Conservation (phyloP, 2,888 invertebrate genomes). For the Xestia rhomboidea region DNA sequence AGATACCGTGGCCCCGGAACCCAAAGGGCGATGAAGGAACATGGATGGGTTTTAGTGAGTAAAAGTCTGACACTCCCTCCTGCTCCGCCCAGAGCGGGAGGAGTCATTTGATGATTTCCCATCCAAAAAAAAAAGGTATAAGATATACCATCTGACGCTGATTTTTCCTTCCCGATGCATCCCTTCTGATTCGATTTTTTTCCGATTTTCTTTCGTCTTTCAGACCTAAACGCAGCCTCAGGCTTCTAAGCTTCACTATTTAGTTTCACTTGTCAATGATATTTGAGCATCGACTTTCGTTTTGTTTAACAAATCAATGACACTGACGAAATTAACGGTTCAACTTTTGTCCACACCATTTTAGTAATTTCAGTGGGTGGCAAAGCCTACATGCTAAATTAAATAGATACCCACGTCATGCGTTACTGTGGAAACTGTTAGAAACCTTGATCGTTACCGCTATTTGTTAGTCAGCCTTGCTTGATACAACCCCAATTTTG, state of each 20-base stretch:
- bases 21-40: too few species aligned
- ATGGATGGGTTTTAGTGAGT: too few species aligned
- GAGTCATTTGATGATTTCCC: too few species aligned
- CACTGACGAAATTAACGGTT: slow-evolving; percentile 46
- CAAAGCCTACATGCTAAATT: slow-evolving; percentile 35
- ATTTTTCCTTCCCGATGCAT: neutral
- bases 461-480: neutral
- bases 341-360: slow-evolving; percentile 37
- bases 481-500: neutral
- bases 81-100: too few species aligned
- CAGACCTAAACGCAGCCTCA: neutral
- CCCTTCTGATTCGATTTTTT: neutral
- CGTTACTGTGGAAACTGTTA: neutral
- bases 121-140: too few species aligned
- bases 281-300: slow-evolving; percentile 2
- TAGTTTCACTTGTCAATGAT: neutral
- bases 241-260: neutral
- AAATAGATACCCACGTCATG: slow-evolving; percentile 30
- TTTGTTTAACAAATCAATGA: slow-evolving; percentile 17
- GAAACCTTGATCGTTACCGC: slow-evolving; percentile 23
- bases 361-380: slow-evolving; percentile 34
- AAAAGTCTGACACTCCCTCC: too few species aligned
- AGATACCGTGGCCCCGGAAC: too few species aligned
- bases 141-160: neutral
- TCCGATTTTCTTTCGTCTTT: neutral